Conservation (phyloP, 2,888 invertebrate species). For the Rotaria macrura region DNA sequence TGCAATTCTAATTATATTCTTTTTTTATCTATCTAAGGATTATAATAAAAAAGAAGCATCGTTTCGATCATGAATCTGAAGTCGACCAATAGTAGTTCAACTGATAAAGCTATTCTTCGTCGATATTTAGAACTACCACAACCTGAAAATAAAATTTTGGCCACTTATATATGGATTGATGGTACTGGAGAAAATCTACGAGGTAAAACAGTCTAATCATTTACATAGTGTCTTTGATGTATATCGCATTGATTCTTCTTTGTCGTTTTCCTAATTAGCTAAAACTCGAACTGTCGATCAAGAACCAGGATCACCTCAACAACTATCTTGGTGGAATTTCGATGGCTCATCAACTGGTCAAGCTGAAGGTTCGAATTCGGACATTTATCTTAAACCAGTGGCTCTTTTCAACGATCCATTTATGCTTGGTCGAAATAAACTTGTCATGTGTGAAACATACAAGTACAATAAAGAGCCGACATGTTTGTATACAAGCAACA, state of each 20-base stretch:
- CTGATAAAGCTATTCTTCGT: not conserved
- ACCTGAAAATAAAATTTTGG: slow-evolving; percentile 25
- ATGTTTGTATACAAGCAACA: slow-evolving; percentile 43
- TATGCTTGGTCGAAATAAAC: slow-evolving; percentile 37
- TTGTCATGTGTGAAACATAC: slow-evolving; percentile 56
- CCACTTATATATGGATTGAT: slow-evolving; percentile 48
- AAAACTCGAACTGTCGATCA: slow-evolving; percentile 31
- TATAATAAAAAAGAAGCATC: not conserved
- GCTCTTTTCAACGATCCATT: slow-evolving; percentile 38
- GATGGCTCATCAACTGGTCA: slow-evolving; percentile 32
- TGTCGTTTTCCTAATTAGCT: not conserved
- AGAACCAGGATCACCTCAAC: slow-evolving; percentile 33
- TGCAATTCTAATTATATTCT: not conserved
- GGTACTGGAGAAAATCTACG: slow-evolving; percentile 45
- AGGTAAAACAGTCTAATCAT: not conserved
- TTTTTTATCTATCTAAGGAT: not conserved
- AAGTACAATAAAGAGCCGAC: slow-evolving; percentile 73
- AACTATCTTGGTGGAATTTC: slow-evolving; percentile 33
- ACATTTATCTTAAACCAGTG: slow-evolving; percentile 32
- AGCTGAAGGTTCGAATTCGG: slow-evolving; percentile 33
- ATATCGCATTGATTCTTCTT: not conserved
- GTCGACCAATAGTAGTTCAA: not conserved
- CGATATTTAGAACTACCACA: slow-evolving; percentile 31
- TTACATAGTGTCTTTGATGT: not conserved
- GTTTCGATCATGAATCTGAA: not conserved